A percentile compares a stretch with the other conserved stretches of the same genome.
phyloP scores from a whole-genome alignment of 2,888 invertebrate species.

The Chymomyza procnemis region DNA sequence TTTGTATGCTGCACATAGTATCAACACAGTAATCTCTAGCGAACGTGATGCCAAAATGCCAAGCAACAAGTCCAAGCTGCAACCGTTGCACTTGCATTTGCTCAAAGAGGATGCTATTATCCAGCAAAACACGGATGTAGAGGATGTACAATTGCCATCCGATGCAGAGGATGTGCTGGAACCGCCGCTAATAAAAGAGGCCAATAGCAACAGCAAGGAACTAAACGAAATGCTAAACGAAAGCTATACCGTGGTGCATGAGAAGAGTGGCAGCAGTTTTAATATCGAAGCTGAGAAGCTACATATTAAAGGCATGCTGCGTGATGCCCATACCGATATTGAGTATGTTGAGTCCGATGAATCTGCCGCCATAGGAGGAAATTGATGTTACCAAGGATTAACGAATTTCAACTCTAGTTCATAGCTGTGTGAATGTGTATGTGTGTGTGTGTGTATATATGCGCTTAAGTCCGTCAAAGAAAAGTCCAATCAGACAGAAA shows the following conservation, averaged over 20 bases:
- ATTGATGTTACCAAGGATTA: no score
- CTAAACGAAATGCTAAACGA: conserved; percentile 79
- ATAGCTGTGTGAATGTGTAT: conserved; percentile 34
- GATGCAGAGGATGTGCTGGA: conserved; percentile 79
- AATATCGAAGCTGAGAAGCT: conserved; percentile 79
- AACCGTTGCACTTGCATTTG: conserved; percentile 41
- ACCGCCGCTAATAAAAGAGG: conserved; percentile 38
- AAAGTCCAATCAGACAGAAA: conserved; percentile 28
- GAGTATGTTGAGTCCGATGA: conserved; percentile 80
- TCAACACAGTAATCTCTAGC: conserved; percentile 34
- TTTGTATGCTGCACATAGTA: conserved; percentile 42
- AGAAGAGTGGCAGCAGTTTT: conserved; percentile 78
- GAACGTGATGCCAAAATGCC: conserved; percentile 33
- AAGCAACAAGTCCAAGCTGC: conserved; percentile 38
- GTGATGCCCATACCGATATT: conserved; percentile 80
- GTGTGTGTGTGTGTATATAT: not conserved
- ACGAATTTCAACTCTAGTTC: conserved; percentile 40
- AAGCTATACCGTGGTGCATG: conserved; percentile 78
- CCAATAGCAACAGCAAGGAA: conserved; percentile 63
- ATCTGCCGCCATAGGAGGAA: conserved; percentile 66
- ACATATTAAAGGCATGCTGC: conserved; percentile 80
- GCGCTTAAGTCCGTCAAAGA: no score
- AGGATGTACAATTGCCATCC: conserved; percentile 79
- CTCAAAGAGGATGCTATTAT: conserved; percentile 45
- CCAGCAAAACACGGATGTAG: conserved; percentile 78